A percentile compares a stretch with the other conserved stretches of the same genome.
phyloP scores from a whole-genome alignment of 2,797 vertebrate species.

The Thunnus albacares region DNA sequence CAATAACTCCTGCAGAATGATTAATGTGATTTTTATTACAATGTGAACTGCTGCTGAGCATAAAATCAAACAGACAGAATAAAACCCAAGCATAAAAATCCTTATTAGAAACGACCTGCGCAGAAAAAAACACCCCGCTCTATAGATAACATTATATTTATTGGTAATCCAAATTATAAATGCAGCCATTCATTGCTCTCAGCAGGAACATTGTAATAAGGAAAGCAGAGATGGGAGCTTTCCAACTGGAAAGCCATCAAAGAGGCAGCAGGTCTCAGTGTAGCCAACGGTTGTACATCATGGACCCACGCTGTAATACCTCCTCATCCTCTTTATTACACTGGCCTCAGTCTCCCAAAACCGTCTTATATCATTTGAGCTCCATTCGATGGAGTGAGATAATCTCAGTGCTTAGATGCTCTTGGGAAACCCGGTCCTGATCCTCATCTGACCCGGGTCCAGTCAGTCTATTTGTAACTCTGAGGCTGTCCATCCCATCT shows the following conservation, averaged over 20 bases:
- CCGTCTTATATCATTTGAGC: constrained; percentile 43
- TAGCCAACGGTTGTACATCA: constrained; percentile 33
- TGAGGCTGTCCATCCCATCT: neutral
- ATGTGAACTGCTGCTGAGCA: neutral
- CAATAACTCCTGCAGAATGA: neutral
- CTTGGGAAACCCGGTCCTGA: constrained; percentile 27
- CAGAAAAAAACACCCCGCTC: neutral
- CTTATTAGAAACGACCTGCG: constrained; percentile 3
- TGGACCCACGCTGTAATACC: constrained; percentile 36
- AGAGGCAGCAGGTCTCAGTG: constrained; percentile 33
- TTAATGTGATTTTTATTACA: constrained; percentile 1
- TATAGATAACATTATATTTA: constrained; percentile 8
- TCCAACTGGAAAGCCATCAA: constrained; percentile 40
- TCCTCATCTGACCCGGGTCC: constrained; percentile 41
- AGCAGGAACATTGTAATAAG: constrained; percentile 33
- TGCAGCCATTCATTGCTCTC: constrained; percentile 6
- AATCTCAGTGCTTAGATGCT: constrained; percentile 52
- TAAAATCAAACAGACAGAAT: neutral
- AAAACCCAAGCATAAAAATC: neutral
- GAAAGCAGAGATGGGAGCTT: constrained; percentile 23
- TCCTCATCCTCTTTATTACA: constrained; percentile 60
- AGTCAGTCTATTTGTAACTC: constrained; percentile 19
- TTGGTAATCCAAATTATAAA: constrained; percentile 35
- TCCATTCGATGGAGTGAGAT: constrained; percentile 41
- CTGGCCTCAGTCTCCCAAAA: constrained; percentile 30